These are phyloP conservation scores for Epinephelus malabaricus DNA, from an alignment of 2,797 vertebrate genomes.

Conservation along the genomic window DNA sequence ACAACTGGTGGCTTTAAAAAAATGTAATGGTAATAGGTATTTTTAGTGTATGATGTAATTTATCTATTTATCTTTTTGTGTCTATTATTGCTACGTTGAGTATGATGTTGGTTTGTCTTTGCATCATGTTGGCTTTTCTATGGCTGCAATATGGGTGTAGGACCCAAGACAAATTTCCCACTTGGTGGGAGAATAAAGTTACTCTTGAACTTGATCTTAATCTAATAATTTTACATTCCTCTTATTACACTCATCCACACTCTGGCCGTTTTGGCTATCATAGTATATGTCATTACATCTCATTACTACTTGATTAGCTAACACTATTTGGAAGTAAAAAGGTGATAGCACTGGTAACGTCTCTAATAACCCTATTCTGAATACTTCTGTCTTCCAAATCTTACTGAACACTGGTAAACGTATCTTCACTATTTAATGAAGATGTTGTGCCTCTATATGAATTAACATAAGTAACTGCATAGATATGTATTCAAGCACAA, in stretches of 20 bases:
- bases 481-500: neutral
- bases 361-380: neutral
- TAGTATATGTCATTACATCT: too few relatives aligned
- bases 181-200: too few relatives aligned
- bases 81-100: too few relatives aligned
- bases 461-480: neutral
- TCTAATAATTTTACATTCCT: neutral
- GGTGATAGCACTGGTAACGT: neutral
- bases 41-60: too few relatives aligned
- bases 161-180: too few relatives aligned
- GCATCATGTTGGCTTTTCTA: too few relatives aligned
- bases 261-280: neutral
- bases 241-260: neutral
- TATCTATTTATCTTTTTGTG: too few relatives aligned
- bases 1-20: conserved; percentile 1
- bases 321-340: too few relatives aligned
- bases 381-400: neutral
- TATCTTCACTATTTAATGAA: neutral
- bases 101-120: too few relatives aligned
- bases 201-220: too few relatives aligned
- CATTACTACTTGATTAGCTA: too few relatives aligned
- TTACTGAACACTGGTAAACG: neutral
- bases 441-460: neutral
- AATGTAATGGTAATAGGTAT: neutral
- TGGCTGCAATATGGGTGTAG: too few relatives aligned